These are phyloP conservation scores for Amazona finschi DNA, from an alignment of 2,797 vertebrate species.

Conservation along the genomic window DNA sequence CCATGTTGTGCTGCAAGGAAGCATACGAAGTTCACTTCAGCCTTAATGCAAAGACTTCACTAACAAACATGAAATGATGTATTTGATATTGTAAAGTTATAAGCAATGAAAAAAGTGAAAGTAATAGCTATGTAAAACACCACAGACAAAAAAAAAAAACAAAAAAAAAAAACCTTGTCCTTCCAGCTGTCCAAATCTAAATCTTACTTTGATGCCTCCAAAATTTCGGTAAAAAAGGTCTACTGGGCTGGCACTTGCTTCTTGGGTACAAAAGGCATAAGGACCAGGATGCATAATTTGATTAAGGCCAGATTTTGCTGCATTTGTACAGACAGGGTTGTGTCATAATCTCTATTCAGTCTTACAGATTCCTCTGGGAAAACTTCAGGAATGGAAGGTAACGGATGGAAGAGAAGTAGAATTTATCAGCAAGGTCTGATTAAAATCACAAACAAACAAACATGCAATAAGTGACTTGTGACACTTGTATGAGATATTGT, in stretches of 20 bases:
- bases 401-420: neutral
- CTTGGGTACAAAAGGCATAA: neutral
- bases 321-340: neutral
- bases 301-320: neutral
- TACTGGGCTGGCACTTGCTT: neutral
- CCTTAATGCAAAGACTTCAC: slow-evolving; percentile 54
- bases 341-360: neutral
- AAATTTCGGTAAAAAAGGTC: neutral
- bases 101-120: neutral
- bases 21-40: slow-evolving; percentile 42
- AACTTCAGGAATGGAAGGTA: neutral
- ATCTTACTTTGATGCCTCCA: neutral
- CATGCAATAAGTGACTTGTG: neutral
- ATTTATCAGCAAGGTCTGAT: neutral
- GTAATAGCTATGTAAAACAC: slow-evolving; percentile 5
- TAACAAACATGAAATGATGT: slow-evolving; percentile 57
- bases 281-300: neutral
- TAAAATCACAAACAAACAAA: neutral
- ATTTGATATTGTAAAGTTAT: slow-evolving; percentile 8
- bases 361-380: neutral
- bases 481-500: neutral
- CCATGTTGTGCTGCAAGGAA: slow-evolving; percentile 59
- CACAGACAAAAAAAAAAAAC: neutral
- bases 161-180: neutral
- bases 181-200: neutral